Base-by-base conservation (phyloP, 2,113 vertebrate species). In the Cairina moschata region DNA sequence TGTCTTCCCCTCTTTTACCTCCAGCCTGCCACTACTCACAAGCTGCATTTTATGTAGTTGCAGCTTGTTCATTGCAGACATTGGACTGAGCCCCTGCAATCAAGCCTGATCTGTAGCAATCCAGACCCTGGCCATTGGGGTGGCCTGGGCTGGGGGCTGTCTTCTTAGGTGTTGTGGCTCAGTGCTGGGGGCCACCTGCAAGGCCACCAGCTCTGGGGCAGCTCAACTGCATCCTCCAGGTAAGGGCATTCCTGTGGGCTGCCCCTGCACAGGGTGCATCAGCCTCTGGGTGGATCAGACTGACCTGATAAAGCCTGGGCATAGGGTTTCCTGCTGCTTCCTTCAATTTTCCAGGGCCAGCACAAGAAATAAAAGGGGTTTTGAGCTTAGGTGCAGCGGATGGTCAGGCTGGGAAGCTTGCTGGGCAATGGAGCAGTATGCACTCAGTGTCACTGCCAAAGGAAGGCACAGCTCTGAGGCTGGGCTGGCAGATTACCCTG, bases 1-100 rank as follows among this genome's bases (percentile, higher is more conserved):
- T 90, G 56, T 36, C 36, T 93, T 88, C 38, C 72, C 17, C 6
- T 91, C 22, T 83, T 32, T 74, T 95, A 73, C 80, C 28, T 78
- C 44, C 82, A 79, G 36, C 56, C 40, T 62, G 83, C 36, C 44
- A 44, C 26, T 32, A 22, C 50, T 80, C 55, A 80, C 0, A 0
- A 76, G 50, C 31, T 69, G 0, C 77, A 44, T 81, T 86, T 88
- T 60, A n/a, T 23, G n/a, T 7, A 72, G 32, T 54, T 78, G 69
- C 34, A 79, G 62, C 82, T 92, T 58, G 38, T 38, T 88, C 38
- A 20, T 22, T 86, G 34, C 20, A 74, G 26, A 21, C 28, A 55
- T 68, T 28, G 28, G 76, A 26, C 75, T 25, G n/a, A 83, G 11
- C 29, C 18, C 26, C 31, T 56, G 8, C n/a, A 60, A 22, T 28